These are phyloP conservation scores for Vidua chalybeata DNA, from an alignment of 2,113 vertebrate species.

Conservation along the genomic window DNA sequence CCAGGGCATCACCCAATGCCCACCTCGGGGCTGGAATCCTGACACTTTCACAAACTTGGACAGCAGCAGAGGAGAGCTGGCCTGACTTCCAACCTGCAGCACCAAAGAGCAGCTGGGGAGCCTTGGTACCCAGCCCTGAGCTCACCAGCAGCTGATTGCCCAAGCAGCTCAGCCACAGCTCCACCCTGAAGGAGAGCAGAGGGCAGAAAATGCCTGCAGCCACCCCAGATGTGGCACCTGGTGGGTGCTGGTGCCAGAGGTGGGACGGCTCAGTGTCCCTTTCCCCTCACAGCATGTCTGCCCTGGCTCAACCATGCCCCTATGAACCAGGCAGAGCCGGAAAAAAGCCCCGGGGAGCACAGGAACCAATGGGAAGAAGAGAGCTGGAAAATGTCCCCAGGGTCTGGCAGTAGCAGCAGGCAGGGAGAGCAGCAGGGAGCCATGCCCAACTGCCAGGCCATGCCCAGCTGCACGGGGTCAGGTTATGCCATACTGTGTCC, in stretches of 20 bases:
- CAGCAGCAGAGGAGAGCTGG: neutral
- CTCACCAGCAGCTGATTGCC: neutral
- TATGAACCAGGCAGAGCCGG: neutral
- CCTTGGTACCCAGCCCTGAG: accelerated
- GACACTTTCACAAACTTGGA: neutral
- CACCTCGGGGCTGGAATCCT: neutral
- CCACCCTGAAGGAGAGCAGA: neutral
- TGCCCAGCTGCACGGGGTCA: accelerated
- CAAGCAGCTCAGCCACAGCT: neutral
- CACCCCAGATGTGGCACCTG: accelerated
- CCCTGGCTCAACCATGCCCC: accelerated
- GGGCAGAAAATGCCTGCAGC: neutral
- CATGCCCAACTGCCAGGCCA: neutral
- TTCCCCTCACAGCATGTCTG: neutral
- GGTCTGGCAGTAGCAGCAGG: neutral
- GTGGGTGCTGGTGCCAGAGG: neutral
- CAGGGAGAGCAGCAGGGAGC: neutral
- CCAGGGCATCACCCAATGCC: accelerated
- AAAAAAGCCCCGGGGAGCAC: neutral
- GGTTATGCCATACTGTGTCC: neutral
- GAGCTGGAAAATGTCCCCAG: slow-evolving; percentile 39
- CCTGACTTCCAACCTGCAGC: neutral
- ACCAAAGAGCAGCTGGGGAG: neutral
- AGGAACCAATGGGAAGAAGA: neutral
- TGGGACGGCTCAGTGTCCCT: accelerated